Base-by-base conservation (phyloP, 2,888 invertebrate species). In the Phlogophora meticulosa region DNA sequence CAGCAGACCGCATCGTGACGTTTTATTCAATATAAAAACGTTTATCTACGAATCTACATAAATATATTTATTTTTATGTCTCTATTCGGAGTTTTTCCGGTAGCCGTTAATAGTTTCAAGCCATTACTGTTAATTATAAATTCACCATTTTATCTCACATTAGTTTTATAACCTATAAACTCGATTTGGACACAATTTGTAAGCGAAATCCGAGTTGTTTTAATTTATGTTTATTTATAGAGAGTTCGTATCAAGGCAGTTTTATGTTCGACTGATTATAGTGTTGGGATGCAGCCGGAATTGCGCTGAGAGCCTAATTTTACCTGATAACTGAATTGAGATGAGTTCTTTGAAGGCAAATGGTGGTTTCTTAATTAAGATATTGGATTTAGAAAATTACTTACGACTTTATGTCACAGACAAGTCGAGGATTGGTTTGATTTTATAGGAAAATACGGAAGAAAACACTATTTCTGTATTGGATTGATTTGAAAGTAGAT, bases 61-160 rank as follows among this genome's bases (percentile, higher is more conserved):
- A 28, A 28, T 93, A 91, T 94, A 94, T 94, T 94, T 93, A 94
- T 93, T 94, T 94, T 94, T 91, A 95, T 93, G 94, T 94, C 94
- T 95, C 91, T 92, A 95, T 95, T 91, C 92, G 90, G 87, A 89
- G 90, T 91, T 87, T 92, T 94, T 94, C 94, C 94, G 94, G 95
- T 95, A 95, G 94, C 95, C 82, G 91, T 93, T 94, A 94, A 94
- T 94, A 95, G 94, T 94, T 92, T 89, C 87, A 90, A 90, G 87
- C 92, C 94, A 94, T 94, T 94, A 94, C 92, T 90, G 94, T 92
- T 93, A 93, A 94, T 94, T 95, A 94, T 93, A 92, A 88, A 94
- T 93, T 92, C 93, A 88, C 84, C 82, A 79, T 86, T 90, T 92
- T 92, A 93, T 94, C 93, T 93, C 89, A 83, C 91, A 92, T 94